These are phyloP conservation scores for Chrysoperla carnea DNA, from an alignment of 1,140 invertebrate genomes.

Conservation along the genomic window DNA sequence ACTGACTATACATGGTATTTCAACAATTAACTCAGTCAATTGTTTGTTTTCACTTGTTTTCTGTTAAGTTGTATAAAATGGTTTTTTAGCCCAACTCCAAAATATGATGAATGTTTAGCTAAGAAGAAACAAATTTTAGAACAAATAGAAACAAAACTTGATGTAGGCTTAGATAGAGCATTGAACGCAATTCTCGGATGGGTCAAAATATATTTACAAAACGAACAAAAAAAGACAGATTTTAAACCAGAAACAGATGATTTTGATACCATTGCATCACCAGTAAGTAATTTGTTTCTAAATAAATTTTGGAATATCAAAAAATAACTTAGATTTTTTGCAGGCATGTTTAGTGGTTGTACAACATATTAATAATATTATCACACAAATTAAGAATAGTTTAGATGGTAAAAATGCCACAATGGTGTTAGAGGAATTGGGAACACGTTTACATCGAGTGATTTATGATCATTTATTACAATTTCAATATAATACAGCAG, in stretches of 20 bases:
- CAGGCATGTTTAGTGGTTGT: constrained; percentile 80
- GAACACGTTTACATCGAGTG: constrained; percentile 78
- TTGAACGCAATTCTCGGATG: constrained; percentile 78
- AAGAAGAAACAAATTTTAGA: constrained; percentile 75
- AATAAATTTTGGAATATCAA: not conserved
- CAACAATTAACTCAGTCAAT: too few species aligned
- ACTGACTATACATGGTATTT: too few species aligned
- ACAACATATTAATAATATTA: constrained; percentile 61
- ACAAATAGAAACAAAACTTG: constrained; percentile 82
- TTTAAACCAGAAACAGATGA: constrained; percentile 85
- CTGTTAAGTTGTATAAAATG: too few species aligned
- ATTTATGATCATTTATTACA: constrained; percentile 90
- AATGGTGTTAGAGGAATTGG: constrained; percentile 73
- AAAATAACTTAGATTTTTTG: constrained; percentile 8
- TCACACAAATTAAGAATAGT: constrained; percentile 62
- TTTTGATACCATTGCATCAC: constrained; percentile 51
- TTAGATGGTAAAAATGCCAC: constrained; percentile 90
- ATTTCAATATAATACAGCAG: constrained; percentile 90
- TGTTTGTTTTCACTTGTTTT: too few species aligned
- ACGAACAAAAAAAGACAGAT: constrained; percentile 90
- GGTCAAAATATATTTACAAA: constrained; percentile 78
- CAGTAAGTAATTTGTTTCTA: constrained; percentile 23
- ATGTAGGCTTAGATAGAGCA: constrained; percentile 75
- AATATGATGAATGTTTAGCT: constrained; percentile 71
- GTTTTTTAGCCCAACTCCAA: constrained; percentile 60